phyloP scores from a whole-genome alignment of 2,113 vertebrate species.

The Anguilla japonica region DNA sequence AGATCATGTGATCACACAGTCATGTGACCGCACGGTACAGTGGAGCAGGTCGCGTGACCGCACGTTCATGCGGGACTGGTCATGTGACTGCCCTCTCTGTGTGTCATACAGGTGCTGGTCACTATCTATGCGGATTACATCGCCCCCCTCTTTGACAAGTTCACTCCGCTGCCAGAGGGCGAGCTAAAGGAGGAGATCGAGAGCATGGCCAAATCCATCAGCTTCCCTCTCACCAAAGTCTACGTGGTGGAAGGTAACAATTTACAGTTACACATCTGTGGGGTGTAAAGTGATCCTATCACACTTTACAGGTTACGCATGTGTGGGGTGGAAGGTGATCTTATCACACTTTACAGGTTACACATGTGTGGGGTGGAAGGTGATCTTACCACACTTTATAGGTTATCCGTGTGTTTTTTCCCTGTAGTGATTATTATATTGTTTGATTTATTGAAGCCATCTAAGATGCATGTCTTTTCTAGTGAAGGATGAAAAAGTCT shows the following conservation, averaged over 20 bases:
- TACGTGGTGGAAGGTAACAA: slow-evolving; percentile 93
- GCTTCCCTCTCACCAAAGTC: slow-evolving; percentile 93
- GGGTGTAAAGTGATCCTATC: too few species aligned
- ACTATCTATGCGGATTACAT: slow-evolving; percentile 99
- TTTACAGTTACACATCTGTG: too few species aligned
- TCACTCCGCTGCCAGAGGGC: slow-evolving; percentile 91
- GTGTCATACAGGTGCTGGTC: slow-evolving; percentile 82
- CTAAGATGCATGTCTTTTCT: too few species aligned
- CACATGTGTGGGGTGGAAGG: too few species aligned
- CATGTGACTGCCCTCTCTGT: neutral
- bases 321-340: too few species aligned
- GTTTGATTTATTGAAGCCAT: too few species aligned
- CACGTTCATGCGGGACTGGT: neutral
- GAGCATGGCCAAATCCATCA: slow-evolving; percentile 87
- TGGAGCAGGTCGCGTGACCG: neutral
- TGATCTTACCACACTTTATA: too few species aligned
- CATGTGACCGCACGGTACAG: neutral
- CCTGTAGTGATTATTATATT: too few species aligned
- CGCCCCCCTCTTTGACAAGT: slow-evolving; percentile 96
- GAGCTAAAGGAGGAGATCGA: slow-evolving; percentile 92
- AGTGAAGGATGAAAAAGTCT: too few species aligned
- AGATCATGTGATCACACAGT: neutral
- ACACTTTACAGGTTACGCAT: too few species aligned
- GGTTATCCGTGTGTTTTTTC: neutral
- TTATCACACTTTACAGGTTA: too few species aligned